phyloP scores from a whole-genome alignment of 2,797 vertebrate genomes.

The Danio kyathit region DNA sequence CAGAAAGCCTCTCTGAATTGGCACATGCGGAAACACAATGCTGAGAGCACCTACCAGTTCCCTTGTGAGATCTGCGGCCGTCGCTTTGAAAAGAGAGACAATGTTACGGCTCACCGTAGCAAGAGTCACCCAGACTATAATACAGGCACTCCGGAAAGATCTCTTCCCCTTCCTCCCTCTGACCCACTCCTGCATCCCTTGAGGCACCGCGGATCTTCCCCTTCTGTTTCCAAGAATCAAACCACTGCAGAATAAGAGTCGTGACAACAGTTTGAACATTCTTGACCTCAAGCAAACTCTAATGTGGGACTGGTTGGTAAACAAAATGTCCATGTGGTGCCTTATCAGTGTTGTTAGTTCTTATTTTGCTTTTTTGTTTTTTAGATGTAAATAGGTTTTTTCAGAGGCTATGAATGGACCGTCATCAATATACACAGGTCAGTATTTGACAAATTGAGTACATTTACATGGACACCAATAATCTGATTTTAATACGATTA shows the following conservation, averaged over 20 bases:
- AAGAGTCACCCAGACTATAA: slow-evolving; percentile 78
- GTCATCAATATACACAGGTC: neutral
- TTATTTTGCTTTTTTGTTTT: neutral
- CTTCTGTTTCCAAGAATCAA: neutral
- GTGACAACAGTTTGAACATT: neutral
- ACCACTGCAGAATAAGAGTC: neutral
- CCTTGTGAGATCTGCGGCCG: slow-evolving; percentile 84
- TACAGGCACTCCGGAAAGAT: neutral
- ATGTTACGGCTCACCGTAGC: slow-evolving; percentile 81
- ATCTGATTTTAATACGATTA: no score
- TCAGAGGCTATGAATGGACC: neutral
- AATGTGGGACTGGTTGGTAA: neutral
- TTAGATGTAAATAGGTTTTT: neutral
- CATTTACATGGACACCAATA: no score
- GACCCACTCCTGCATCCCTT: neutral
- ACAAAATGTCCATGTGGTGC: neutral
- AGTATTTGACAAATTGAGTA: neutral
- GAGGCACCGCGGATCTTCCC: neutral
- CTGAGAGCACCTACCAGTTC: slow-evolving; percentile 77
- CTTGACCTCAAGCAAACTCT: neutral
- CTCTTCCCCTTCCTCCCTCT: neutral
- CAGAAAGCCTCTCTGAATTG: slow-evolving; percentile 79
- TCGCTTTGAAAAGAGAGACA: slow-evolving; percentile 85
- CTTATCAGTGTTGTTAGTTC: neutral
- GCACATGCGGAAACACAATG: slow-evolving; percentile 85